phyloP scores from a whole-genome alignment of 2,888 invertebrate genomes.

The Catotricha subobsoleta region DNA sequence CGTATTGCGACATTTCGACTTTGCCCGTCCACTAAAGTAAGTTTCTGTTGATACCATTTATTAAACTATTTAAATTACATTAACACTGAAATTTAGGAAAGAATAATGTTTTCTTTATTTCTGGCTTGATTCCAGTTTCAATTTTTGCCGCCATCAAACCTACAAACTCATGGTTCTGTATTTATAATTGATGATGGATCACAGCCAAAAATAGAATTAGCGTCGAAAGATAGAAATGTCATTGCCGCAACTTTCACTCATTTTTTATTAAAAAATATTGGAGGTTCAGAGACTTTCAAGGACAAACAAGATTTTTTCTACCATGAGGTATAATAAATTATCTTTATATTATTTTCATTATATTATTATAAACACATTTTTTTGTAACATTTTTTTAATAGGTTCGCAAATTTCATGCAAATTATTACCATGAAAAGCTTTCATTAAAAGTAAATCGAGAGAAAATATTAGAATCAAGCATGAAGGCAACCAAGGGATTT shows the following conservation, averaged over 20 bases:
- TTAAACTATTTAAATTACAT: not conserved
- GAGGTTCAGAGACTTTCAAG: slow-evolving; percentile 88
- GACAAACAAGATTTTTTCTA: slow-evolving; percentile 64
- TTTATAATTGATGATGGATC: slow-evolving; percentile 83
- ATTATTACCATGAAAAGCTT: slow-evolving; percentile 72
- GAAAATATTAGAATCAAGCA: slow-evolving; percentile 61
- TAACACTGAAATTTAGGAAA: not conserved
- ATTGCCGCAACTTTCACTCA: slow-evolving; percentile 86
- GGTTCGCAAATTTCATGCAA: slow-evolving; percentile 60
- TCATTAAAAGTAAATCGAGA: slow-evolving; percentile 65
- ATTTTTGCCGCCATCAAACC: slow-evolving; percentile 32
- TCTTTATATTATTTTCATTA: not conserved
- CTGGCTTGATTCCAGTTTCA: slow-evolving; percentile 38
- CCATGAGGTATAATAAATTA: slow-evolving; percentile 40
- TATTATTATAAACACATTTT: not conserved
- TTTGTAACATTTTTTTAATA: not conserved
- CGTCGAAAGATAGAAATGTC: slow-evolving; percentile 70
- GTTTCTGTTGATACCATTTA: slow-evolving; percentile 3
- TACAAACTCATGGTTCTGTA: slow-evolving; percentile 36
- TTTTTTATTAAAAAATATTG: slow-evolving; percentile 81
- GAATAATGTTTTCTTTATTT: not conserved
- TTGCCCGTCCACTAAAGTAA: slow-evolving; percentile 74
- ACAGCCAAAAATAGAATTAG: slow-evolving; percentile 68
- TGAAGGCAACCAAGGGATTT: slow-evolving; percentile 74
- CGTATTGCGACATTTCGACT: slow-evolving; percentile 77